Percentiles rank a stretch among this genome's conserved stretches.
Conservation (phyloP, 2,113 vertebrate species). For the Marmota flaviventris region DNA sequence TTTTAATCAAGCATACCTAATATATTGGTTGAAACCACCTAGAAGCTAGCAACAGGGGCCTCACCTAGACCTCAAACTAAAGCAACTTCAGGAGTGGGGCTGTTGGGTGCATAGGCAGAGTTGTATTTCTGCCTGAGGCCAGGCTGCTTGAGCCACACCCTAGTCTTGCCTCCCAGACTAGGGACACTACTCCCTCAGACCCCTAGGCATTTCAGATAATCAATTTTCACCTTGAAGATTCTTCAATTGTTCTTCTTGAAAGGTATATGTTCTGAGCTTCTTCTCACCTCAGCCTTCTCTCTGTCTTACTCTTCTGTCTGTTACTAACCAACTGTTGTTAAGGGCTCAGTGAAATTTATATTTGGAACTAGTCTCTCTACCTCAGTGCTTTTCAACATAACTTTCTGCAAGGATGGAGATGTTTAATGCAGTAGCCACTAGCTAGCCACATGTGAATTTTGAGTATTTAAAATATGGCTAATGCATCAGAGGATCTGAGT, state of each 20-base stretch:
- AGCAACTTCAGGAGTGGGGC: background rate
- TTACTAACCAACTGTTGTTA: background rate
- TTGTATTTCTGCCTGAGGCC: background rate
- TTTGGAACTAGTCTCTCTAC: background rate
- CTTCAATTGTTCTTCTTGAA: background rate
- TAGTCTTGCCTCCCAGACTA: background rate
- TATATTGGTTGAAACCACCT: background rate
- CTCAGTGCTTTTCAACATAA: background rate
- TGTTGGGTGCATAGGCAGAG: rapidly evolving
- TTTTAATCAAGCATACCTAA: background rate
- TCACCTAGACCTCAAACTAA: background rate
- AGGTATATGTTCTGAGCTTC: background rate
- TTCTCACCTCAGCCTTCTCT: background rate
- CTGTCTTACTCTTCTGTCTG: background rate
- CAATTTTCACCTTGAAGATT: rapidly evolving
- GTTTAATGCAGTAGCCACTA: background rate
- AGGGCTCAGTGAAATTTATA: background rate
- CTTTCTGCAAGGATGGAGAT: background rate
- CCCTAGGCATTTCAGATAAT: background rate
- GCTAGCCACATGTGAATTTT: background rate
- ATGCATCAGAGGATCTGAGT: background rate
- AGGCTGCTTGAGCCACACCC: no score
- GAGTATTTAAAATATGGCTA: background rate
- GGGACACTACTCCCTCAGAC: no score
- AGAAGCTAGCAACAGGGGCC: background rate